phyloP scores from a whole-genome alignment of 2,888 invertebrate species.

The Troides aeacus region DNA sequence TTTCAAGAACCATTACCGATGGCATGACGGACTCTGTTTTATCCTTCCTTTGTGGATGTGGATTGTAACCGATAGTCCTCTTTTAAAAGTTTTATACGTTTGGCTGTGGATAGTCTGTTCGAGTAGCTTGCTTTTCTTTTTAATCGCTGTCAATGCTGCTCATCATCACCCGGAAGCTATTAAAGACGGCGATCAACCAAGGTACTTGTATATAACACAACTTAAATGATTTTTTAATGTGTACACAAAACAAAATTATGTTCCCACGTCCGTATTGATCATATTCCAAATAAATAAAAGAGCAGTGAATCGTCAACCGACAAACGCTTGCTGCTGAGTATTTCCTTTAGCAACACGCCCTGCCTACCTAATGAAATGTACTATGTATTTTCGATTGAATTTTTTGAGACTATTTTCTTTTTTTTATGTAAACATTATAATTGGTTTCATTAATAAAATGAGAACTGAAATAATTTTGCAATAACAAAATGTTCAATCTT shows the following conservation, averaged over 20 bases:
- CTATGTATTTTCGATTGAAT: too few species aligned
- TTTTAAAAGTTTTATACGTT: conserved; percentile 55
- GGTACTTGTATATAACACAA: conserved; percentile 35
- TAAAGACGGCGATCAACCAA: conserved; percentile 86
- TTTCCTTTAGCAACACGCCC: too few species aligned
- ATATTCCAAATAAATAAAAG: background rate
- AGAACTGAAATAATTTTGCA: background rate
- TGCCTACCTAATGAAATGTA: too few species aligned
- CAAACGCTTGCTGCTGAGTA: too few species aligned
- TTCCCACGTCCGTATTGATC: background rate
- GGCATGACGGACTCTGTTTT: conserved; percentile 60
- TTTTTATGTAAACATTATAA: too few species aligned
- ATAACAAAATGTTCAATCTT: background rate
- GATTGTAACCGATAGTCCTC: conserved; percentile 50
- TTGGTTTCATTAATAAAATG: too few species aligned
- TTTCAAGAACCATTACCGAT: conserved; percentile 53
- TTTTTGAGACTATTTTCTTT: too few species aligned
- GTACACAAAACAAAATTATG: background rate
- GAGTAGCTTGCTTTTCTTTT: conserved; percentile 81
- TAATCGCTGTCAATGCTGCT: conserved; percentile 85
- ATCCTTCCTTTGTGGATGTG: conserved; percentile 68
- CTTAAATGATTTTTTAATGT: background rate
- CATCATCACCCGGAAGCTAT: conserved; percentile 90
- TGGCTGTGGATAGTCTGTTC: conserved; percentile 80
- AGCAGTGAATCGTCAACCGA: background rate